Evolutionary conservation across 2,888 invertebrate species (phyloP), one percentile per base, ranked within the genome.

Genomic region (Colletes collaris): DNA sequence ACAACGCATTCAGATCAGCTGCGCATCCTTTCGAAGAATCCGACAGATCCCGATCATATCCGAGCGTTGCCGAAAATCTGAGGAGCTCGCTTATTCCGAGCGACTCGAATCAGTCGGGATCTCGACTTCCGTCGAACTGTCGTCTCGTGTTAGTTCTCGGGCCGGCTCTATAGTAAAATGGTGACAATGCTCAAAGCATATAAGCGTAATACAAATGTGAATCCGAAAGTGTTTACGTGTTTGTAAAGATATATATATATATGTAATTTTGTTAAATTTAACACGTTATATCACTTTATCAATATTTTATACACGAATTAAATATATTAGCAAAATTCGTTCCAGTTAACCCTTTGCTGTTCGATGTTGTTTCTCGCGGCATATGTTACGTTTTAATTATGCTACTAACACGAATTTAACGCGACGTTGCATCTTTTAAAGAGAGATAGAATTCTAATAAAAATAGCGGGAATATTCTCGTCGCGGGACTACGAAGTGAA

Each of bases 301-400:
- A 27, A 67, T 63, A 64, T 71, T 71, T 71, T 65, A 67, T 40
- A 52, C 65, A 49, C 69, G 68, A 16, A 49, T 27, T 78, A 40
- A 16, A 55, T 71, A 52, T 37, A 27, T 62, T 66, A 77, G 49
- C 65, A 40, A 27, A 2, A 50, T 53, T 63, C 49, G 62, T 53
- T 73, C 19, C 16, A 53, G 52, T 59, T 35, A 46, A 68, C 67
- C 67, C 73, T 73, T 77, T 77, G 76, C 72, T 56, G 49, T 67
- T 44, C 72, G 4, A 60, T 35, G 49, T 10, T 11, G 19, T 35
- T n/a, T 11, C 5, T 58, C 4, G n/a, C 4, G 16, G 46, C 27
- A 11, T 11, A 40, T 52, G n/a, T 11, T 52, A 10, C 2, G 44
- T 35, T 44, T 53, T 37, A 10, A 52, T 52, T 35, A 13, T n/a